Evolutionary conservation across 2,888 invertebrate species (phyloP), one percentile per base, ranked within the genome.

Genomic region (Parnassius mnemosyne): DNA sequence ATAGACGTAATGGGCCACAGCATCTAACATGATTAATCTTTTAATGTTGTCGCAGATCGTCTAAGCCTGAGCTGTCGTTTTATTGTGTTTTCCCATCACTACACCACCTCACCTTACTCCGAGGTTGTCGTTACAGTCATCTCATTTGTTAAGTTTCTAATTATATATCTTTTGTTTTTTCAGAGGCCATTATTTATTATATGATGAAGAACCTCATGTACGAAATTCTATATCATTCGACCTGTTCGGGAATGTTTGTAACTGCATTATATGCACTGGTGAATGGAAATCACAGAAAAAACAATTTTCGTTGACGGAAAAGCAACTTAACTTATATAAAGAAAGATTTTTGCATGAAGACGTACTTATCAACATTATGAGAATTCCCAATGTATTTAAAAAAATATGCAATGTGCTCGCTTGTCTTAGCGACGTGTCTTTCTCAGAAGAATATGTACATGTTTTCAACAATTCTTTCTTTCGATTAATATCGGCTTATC

Each of bases 361-460:
- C 3, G 1, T 10, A 5, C n/a, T 11, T 1, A 25, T 44, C 0
- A 44, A 43, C 11, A 7, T 53, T 10, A 3, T 34, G 10, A 47
- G 10, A 9, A 12, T 53, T 2, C 9, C 12, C 11, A 0, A 12
- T 3, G 12, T 12, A 16, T 7, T 61, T 10, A 10, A 47, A 13
- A 53, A 53, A 12, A 11, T 53, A 20, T 57, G 69, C 9, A 61
- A 65, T 0, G 47, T 65, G 0, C 52, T 74, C 2, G 42, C 57
- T 20, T 57, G 53, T 25, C 43, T 61, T 12, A 55, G 46, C 7
- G 56, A 67, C 53, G 60, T 68, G 25, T 69, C 68, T 3, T 68
- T 66, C 46, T 68, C 73, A 0, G 34, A 59, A 11, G 70, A 72
- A 53, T 73, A 74, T 47, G 16, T 2, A 3, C 41, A n/a, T n/a